Evolutionary conservation across 2,113 vertebrate genomes (phyloP).

Genomic region (Mungos mungo): DNA sequence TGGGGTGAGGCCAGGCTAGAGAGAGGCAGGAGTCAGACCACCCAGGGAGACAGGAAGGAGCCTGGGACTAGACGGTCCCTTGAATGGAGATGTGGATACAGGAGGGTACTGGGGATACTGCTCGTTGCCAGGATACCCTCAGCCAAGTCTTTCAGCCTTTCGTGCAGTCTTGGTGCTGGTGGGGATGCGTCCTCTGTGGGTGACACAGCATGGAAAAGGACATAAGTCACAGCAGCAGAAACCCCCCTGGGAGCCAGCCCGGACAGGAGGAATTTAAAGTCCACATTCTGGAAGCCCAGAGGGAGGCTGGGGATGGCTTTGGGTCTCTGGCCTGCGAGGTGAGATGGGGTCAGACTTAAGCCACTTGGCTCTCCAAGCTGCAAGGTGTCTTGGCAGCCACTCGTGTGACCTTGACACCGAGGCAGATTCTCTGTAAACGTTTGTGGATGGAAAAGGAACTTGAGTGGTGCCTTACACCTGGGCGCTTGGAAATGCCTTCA

Average conservation of each 20-base stretch:
- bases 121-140: background rate
- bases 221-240: background rate
- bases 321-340: background rate
- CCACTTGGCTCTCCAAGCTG: background rate
- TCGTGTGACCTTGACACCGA: background rate
- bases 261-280: background rate
- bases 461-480: background rate
- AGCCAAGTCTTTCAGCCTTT: background rate
- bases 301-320: background rate
- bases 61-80: background rate
- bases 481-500: slow-evolving; percentile 66
- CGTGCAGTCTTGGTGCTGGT: background rate
- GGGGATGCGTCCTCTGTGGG: too few relatives aligned
- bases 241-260: rapidly evolving
- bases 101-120: background rate
- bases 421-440: background rate
- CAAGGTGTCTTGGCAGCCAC: background rate
- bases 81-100: background rate
- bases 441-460: background rate
- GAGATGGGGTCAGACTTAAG: background rate
- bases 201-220: background rate
- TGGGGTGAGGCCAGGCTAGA: background rate
- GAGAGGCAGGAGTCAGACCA: background rate
- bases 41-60: background rate
- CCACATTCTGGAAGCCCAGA: background rate